Evolutionary conservation across 2,113 vertebrate genomes (phyloP), one percentile per base, ranked within the genome.

Genomic region (Puntigrus tetrazona): DNA sequence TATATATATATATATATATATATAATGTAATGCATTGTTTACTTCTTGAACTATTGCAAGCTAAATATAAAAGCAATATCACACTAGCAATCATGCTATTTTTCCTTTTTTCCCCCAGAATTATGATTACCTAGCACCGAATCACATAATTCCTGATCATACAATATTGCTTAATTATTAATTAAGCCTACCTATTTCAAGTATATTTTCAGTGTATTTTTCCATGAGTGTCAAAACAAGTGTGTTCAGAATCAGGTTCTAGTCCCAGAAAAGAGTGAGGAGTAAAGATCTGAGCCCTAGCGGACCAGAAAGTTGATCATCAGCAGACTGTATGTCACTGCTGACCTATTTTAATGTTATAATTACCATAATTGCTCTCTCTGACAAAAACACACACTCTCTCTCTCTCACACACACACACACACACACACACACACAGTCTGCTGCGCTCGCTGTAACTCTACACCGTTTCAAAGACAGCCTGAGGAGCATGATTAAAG

Each of bases 401-500:
- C n/a, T n/a, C n/a, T n/a, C n/a, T n/a, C n/a, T n/a, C 8, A 25
- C 55, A 59, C 57, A 55, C 52, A 3, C 73, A 81, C 83, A 86
- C 47, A 29, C 18, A 78, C 72, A 59, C 70, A 83, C 81, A 22
- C 16, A 47, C 65, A 77, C 38, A 78, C 67, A 74, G 41, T 67
- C 63, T 67, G 63, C 65, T 69, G 20, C 18, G 67, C 52, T 78
- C 8, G 43, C 50, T 13, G 31, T 73, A 85, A 87, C 69, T 29
- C 45, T 41, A 85, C 61, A 82, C 80, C 74, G 13, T 55, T 85
- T 87, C 67, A 87, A 85, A 85, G 79, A 67, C 31, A 4, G 67
- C 31, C 65, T 45, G 67, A 52, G 41, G 65, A 69, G n/a, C 67
- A 70, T 38, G 31, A 69, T 38, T 69, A 69, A 69, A 69, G 65